Conservation (phyloP, 2,113 vertebrate species). For the Phalacrocorax aristotelis region DNA sequence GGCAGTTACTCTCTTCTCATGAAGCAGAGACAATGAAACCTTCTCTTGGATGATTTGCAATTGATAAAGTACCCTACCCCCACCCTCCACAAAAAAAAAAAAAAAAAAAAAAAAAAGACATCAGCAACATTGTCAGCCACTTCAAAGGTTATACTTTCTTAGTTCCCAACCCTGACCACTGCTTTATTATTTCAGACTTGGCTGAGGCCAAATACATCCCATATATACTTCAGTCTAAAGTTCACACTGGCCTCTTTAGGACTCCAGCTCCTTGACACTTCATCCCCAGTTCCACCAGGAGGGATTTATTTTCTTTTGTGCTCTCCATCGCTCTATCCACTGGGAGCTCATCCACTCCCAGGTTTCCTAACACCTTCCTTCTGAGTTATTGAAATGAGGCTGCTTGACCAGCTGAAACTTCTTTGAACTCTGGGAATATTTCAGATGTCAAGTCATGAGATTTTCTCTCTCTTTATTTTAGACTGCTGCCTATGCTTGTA, state of each 20-base stretch:
- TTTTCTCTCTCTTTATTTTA: constrained; percentile 40
- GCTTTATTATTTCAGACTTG: constrained; percentile 13
- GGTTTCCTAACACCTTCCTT: constrained; percentile 16
- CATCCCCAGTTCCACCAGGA: background rate
- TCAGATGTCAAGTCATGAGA: constrained; percentile 58
- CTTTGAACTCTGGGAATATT: constrained; percentile 51
- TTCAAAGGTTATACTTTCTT: background rate
- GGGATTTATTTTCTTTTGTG: constrained; percentile 18
- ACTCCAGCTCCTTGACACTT: background rate
- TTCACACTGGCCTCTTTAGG: background rate
- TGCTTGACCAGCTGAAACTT: constrained; percentile 40
- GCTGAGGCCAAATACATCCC: background rate
- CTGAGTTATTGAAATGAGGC: constrained; percentile 48
- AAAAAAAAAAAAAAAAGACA: background rate
- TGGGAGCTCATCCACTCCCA: constrained; percentile 6
- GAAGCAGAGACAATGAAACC: background rate
- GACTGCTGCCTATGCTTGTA: constrained; percentile 11
- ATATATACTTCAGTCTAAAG: background rate
- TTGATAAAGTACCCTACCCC: background rate
- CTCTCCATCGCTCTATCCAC: background rate
- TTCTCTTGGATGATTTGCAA: background rate
- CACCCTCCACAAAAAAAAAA: background rate
- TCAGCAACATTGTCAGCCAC: background rate
- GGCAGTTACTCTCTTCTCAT: background rate
- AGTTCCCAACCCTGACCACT: background rate